Percentiles rank a stretch among this genome's conserved stretches.
These are phyloP conservation scores for Eupithecia vulgata DNA, from an alignment of 2,888 invertebrate species.

Conservation along the genomic window DNA sequence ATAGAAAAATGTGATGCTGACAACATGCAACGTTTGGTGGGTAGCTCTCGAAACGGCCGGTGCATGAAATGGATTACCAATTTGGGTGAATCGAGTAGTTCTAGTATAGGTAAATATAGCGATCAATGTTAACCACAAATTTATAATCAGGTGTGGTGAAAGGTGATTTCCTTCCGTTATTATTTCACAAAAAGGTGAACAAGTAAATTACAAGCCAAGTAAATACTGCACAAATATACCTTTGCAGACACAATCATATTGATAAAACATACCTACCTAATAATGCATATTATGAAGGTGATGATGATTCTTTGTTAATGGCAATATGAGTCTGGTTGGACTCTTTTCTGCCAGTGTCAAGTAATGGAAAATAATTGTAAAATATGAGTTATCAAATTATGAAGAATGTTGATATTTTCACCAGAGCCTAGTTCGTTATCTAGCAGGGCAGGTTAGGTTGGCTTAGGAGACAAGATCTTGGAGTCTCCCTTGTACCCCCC, in stretches of 20 bases:
- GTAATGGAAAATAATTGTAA: too few species aligned
- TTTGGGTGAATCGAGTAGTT: conserved; percentile 11
- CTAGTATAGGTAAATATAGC: conserved; percentile 11
- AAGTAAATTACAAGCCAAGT: not conserved
- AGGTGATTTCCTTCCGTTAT: not conserved
- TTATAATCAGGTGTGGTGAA: not conserved
- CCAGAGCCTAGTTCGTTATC: too few species aligned
- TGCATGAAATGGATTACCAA: conserved; percentile 63
- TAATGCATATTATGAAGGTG: too few species aligned
- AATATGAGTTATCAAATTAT: too few species aligned
- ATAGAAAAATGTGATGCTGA: conserved; percentile 72
- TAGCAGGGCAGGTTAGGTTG: too few species aligned
- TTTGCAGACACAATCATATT: not conserved
- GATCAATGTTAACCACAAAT: not conserved
- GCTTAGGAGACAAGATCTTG: too few species aligned
- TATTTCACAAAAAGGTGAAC: not conserved
- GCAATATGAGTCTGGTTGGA: too few species aligned
- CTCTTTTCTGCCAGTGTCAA: too few species aligned
- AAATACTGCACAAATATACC: not conserved
- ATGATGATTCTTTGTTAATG: too few species aligned
- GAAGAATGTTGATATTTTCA: too few species aligned
- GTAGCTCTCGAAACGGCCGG: conserved; percentile 68
- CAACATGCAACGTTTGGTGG: conserved; percentile 61
- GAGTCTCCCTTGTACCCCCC: too few species aligned
- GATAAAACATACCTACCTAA: not conserved